Evolutionary conservation across 2,797 vertebrate genomes (phyloP), one percentile per base, ranked within the genome.

Genomic region (Phalloptychus januarius): DNA sequence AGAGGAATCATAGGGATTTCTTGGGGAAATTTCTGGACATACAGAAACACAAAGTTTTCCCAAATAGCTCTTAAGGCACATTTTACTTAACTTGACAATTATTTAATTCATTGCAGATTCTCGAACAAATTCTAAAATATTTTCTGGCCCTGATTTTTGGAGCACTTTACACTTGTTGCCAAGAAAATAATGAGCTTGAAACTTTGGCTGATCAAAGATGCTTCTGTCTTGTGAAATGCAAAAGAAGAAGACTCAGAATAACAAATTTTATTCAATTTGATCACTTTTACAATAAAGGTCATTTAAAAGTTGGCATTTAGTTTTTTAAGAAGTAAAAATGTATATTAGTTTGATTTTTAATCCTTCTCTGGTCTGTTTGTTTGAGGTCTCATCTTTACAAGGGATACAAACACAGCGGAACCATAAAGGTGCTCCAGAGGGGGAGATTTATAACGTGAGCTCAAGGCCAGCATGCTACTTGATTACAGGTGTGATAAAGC

Each of bases 1-100:
- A 78, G 85, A 71, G 42, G 48, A 74, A 81, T 86, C 63, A 76
- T 6, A 8, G 36, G 2, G n/a, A 33, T 52, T 63, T 75, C 76
- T 79, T 63, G 7, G 36, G 74, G 70, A 78, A 84, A 75, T 71
- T 71, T 78, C 56, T 36, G n/a, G 28, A 36, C 54, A 20, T 58
- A 79, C 25, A 71, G 71, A 75, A 20, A 23, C 48, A 1, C 48
- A 50, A 50, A 1, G 48, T 23, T 50, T 50, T 20, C 18, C 2
- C 6, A 20, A 23, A 1, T 28, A 28, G 8, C 52, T n/a, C 25
- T 56, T 56, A 56, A 5, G 52, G 11, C 52, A 28, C 25, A 56
- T 56, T n/a, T 56, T 56, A 28, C 25, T 25, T 3, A 52, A 25
- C 20, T 56, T 56, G 8, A 52, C 23, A n/a, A n/a, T 28, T 18